phyloP scores from a whole-genome alignment of 2,113 vertebrate species.

The Osmerus eperlanus region DNA sequence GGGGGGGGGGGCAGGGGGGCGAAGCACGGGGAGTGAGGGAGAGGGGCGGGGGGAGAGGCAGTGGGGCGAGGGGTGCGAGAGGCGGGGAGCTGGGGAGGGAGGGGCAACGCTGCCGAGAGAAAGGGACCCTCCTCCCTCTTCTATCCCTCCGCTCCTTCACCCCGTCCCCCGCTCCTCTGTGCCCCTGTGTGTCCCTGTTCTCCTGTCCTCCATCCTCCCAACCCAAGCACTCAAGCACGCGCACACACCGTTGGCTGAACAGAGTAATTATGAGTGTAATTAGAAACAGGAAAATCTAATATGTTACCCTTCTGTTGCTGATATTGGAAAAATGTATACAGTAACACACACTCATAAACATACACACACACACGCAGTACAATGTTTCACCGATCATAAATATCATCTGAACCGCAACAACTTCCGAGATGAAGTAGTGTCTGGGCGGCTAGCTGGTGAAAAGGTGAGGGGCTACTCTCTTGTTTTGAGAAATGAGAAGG shows the following conservation, averaged over 20 bases:
- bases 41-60: not conserved
- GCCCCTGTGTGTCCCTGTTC: no score
- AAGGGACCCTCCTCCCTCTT: not conserved
- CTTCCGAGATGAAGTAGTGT: slow-evolving; percentile 73
- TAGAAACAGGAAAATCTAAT: slow-evolving; percentile 57
- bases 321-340: slow-evolving; percentile 14
- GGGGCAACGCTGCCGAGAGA: no score
- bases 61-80: no score
- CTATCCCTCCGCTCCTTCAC: not conserved
- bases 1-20: no score
- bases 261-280: slow-evolving; percentile 58
- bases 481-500: not conserved
- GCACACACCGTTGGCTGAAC: slow-evolving; percentile 34
- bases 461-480: slow-evolving; percentile 48
- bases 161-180: not conserved
- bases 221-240: not conserved
- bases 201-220: no score
- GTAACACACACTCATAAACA: slow-evolving; percentile 9
- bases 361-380: slow-evolving; percentile 21
- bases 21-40: not conserved
- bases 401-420: slow-evolving; percentile 58
- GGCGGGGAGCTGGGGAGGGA: no score
- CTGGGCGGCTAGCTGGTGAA: slow-evolving; percentile 62
- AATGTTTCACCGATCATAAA: slow-evolving; percentile 45
- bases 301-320: slow-evolving; percentile 39